These are phyloP conservation scores for Drosophila eugracilis DNA, from an alignment of 1,140 invertebrate species.

Conservation along the genomic window DNA sequence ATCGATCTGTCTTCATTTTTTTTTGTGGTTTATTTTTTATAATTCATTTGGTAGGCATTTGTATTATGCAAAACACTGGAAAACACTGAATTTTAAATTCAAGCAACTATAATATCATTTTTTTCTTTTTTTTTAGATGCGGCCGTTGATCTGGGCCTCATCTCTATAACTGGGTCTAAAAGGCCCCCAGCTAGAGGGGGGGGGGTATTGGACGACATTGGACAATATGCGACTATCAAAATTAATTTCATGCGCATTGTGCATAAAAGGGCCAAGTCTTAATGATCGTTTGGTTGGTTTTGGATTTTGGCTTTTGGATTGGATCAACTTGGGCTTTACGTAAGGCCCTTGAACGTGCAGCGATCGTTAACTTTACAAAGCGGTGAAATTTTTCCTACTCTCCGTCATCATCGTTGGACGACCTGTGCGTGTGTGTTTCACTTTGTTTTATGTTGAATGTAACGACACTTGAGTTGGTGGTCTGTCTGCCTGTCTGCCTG, in stretches of 20 bases:
- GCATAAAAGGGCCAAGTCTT: slow-evolving; percentile 59
- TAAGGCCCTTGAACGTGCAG: slow-evolving; percentile 80
- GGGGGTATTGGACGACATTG: slow-evolving; percentile 42
- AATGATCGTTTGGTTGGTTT: slow-evolving; percentile 14
- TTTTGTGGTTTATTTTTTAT: slow-evolving; percentile 18
- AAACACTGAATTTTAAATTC: slow-evolving; percentile 80
- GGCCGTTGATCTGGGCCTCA: slow-evolving; percentile 63
- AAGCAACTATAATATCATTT: slow-evolving; percentile 61
- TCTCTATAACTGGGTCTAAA: slow-evolving; percentile 29
- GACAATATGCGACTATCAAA: slow-evolving; percentile 70
- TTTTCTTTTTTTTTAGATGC: no score
- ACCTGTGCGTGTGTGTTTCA: slow-evolving; percentile 3
- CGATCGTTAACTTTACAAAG: slow-evolving; percentile 65
- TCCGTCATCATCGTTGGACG: slow-evolving; percentile 10
- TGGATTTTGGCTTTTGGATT: slow-evolving; percentile 1
- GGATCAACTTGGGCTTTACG: slow-evolving; percentile 53
- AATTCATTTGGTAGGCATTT: slow-evolving; percentile 68
- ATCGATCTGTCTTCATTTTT: slow-evolving; percentile 19
- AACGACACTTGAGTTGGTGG: slow-evolving; percentile 51
- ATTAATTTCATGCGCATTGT: slow-evolving; percentile 64
- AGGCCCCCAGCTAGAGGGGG: slow-evolving; percentile 9
- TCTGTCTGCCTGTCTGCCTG: neutral
- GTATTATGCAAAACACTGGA: slow-evolving; percentile 84
- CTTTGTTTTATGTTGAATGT: slow-evolving; percentile 33
- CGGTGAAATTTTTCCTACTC: slow-evolving; percentile 67